phyloP scores from a whole-genome alignment of 1,140 invertebrate species.

The Galleria mellonella region DNA sequence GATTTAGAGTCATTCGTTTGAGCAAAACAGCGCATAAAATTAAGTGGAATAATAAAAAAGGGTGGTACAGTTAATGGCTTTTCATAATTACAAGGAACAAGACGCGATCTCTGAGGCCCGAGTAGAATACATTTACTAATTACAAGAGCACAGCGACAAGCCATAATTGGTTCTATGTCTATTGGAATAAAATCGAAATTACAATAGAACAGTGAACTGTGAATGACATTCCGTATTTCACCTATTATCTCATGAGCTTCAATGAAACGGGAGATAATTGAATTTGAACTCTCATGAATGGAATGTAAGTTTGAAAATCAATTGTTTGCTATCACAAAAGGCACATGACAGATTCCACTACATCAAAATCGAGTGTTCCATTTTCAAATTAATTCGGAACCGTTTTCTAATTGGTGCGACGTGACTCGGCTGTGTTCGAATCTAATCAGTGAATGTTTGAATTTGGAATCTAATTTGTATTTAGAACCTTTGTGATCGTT shows the following conservation, averaged over 20 bases:
- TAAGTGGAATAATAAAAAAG: slow-evolving; percentile 4
- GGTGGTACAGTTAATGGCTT: neutral
- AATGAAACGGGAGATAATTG: slow-evolving; percentile 7
- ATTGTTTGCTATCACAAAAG: slow-evolving; percentile 22
- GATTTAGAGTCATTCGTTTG: neutral
- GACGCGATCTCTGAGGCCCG: slow-evolving; percentile 3
- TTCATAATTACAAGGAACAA: slow-evolving; percentile 3
- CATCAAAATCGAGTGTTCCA: slow-evolving; percentile 69
- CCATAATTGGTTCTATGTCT: slow-evolving; percentile 15
- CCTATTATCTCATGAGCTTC: slow-evolving; percentile 35
- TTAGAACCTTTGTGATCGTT: slow-evolving; percentile 33
- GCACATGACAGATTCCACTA: slow-evolving; percentile 59
- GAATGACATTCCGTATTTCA: slow-evolving; percentile 31
- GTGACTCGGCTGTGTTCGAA: slow-evolving; percentile 53
- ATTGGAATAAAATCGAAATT: slow-evolving; percentile 13
- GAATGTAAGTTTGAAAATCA: slow-evolving; percentile 17
- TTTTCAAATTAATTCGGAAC: slow-evolving; percentile 66
- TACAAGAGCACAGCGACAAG: slow-evolving; percentile 10
- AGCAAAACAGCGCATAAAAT: neutral
- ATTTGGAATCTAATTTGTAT: slow-evolving; percentile 50
- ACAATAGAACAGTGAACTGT: slow-evolving; percentile 6
- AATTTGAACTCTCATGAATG: slow-evolving; percentile 20
- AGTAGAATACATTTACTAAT: slow-evolving; percentile 39
- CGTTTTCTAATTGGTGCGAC: slow-evolving; percentile 68
- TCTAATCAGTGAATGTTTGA: slow-evolving; percentile 54